Percentiles rank a stretch among this genome's conserved stretches.
Evolutionary conservation across 2,888 invertebrate genomes (phyloP).

Genomic region (Nebria brevicollis): DNA sequence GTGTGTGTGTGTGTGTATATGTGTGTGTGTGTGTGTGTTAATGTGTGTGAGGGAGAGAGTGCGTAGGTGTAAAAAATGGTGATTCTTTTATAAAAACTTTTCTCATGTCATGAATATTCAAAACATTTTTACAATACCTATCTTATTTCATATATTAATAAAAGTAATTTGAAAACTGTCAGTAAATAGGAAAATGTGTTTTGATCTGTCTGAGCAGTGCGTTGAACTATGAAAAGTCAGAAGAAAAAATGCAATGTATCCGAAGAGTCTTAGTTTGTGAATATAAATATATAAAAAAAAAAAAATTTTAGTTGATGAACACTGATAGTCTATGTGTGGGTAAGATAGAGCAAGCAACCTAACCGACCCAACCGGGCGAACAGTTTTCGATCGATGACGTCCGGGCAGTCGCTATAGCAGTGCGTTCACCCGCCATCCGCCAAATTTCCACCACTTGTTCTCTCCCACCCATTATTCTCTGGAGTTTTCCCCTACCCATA

Average conservation of each 20-base stretch:
- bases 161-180: no score
- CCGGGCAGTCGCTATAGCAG: constrained; percentile 1
- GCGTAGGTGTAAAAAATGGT: no score
- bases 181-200: no score
- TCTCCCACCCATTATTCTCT: not conserved
- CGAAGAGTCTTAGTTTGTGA: not conserved
- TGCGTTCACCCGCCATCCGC: not conserved
- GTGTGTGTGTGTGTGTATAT: no score
- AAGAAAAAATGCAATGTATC: not conserved
- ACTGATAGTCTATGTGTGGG: not conserved
- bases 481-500: not conserved
- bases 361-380: not conserved
- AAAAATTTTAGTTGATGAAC: not conserved
- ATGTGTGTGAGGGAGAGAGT: no score
- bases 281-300: not conserved
- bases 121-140: no score
- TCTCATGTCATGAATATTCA: no score
- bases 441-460: not conserved
- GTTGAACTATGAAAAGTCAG: no score
- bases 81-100: no score
- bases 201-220: no score
- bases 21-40: no score
- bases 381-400: not conserved
- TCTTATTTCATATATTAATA: no score
- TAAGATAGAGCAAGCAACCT: not conserved